These are phyloP conservation scores for Venusia cambrica DNA, from an alignment of 2,888 invertebrate genomes.

Conservation along the genomic window DNA sequence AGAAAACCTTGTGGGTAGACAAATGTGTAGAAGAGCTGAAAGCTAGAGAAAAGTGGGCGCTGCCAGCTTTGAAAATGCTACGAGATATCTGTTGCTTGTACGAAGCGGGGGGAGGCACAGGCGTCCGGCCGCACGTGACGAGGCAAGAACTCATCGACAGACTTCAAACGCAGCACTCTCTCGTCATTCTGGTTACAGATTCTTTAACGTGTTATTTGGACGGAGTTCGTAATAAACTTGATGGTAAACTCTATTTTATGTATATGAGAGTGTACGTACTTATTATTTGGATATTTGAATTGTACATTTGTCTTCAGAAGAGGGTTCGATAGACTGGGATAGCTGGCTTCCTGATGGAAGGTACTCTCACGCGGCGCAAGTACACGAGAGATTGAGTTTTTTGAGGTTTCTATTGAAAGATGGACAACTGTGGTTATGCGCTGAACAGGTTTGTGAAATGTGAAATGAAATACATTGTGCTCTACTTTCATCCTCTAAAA, in stretches of 20 bases:
- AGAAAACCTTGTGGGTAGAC: conserved; percentile 97
- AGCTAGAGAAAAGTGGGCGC: conserved; percentile 93
- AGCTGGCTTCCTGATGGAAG: conserved; percentile 91
- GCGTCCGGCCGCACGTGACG: conserved; percentile 72
- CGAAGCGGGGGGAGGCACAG: conserved; percentile 86
- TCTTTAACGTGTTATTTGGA: conserved; percentile 96
- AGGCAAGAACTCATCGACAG: conserved; percentile 91
- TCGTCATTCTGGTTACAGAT: conserved; percentile 96
- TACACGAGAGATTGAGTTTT: conserved; percentile 96
- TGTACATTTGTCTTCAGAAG: conserved; percentile 66
- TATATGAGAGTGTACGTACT: neutral
- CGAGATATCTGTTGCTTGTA: conserved; percentile 97
- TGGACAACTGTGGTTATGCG: conserved; percentile 97
- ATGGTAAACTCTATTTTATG: conserved; percentile 40
- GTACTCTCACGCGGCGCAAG: conserved; percentile 95
- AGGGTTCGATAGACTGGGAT: conserved; percentile 89
- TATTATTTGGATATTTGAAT: neutral
- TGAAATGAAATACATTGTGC: neutral
- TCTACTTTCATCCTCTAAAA: conserved; percentile 5
- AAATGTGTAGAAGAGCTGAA: conserved; percentile 97
- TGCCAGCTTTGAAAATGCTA: conserved; percentile 97
- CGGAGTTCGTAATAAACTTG: conserved; percentile 83
- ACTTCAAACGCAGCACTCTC: conserved; percentile 93
- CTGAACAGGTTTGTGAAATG: conserved; percentile 89
- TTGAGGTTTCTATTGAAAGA: conserved; percentile 95